A percentile compares a stretch with the other conserved stretches of the same genome.
Evolutionary conservation across 92 coral and sea anemone genomes (phyloP).

Genomic region (Paramuricea clavata): DNA sequence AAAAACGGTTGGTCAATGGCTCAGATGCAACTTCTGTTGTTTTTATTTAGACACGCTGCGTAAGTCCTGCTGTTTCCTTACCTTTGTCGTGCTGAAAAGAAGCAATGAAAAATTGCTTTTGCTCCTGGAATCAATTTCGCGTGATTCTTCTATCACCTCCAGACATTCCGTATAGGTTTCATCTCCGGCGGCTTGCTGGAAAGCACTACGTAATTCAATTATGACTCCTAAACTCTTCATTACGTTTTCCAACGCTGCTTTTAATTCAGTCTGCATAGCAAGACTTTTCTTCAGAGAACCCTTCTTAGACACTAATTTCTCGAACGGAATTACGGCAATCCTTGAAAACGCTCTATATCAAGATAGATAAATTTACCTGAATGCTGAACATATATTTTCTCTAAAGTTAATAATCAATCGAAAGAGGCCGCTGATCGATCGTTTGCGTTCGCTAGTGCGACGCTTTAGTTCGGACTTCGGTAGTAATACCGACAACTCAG

Average conservation of each 20-base stretch:
- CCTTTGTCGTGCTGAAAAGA: slow-evolving; percentile 5
- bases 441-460: too few relatives aligned
- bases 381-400: neutral
- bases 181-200: neutral
- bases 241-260: slow-evolving; percentile 2
- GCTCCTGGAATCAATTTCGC: slow-evolving; percentile 1
- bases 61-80: neutral
- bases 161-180: slow-evolving; percentile 2
- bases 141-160: neutral
- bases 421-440: too few relatives aligned
- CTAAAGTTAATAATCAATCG: too few relatives aligned
- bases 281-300: neutral
- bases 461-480: too few relatives aligned
- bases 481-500: too few relatives aligned
- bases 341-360: slow-evolving; percentile 18
- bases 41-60: neutral
- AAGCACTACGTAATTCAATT: slow-evolving; percentile 3
- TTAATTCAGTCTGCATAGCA: neutral
- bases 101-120: slow-evolving; percentile 4
- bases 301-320: neutral
- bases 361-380: neutral
- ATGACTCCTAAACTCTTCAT: neutral
- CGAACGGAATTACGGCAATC: slow-evolving; percentile 9
- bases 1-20: too few relatives aligned
- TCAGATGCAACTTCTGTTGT: too few relatives aligned